Conservation (phyloP, 2,797 vertebrate species). For the Podargus strigoides region DNA sequence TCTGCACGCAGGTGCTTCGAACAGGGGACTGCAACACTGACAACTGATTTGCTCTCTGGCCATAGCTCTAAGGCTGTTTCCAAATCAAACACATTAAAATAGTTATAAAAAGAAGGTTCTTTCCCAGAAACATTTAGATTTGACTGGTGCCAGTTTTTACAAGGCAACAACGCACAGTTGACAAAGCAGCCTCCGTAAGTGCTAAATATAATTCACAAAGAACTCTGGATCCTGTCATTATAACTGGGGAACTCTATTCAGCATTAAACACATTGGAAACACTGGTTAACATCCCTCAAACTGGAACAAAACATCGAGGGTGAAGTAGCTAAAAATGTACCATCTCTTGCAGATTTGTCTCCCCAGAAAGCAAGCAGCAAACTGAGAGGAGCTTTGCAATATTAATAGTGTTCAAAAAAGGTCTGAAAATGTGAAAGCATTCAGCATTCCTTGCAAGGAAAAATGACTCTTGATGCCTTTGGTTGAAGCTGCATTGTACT, state of each 20-base stretch:
- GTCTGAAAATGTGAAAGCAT: neutral
- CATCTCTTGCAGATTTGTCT: neutral
- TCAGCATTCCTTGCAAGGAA: neutral
- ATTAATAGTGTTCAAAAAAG: neutral
- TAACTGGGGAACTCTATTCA: neutral
- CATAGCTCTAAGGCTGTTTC: neutral
- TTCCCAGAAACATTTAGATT: neutral
- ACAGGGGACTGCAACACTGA: neutral
- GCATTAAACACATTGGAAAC: neutral
- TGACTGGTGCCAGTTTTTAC: slow-evolving; percentile 8
- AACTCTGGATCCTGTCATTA: neutral
- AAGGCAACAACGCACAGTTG: neutral
- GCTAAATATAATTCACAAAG: slow-evolving; percentile 35
- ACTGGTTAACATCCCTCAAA: neutral
- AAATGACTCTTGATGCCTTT: neutral
- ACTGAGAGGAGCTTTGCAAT: neutral
- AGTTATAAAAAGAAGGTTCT: slow-evolving; percentile 2
- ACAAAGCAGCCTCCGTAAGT: slow-evolving; percentile 28
- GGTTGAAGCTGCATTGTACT: neutral
- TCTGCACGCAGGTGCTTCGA: neutral
- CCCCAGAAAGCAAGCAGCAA: neutral
- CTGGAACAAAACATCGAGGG: neutral
- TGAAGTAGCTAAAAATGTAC: neutral
- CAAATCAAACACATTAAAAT: neutral
- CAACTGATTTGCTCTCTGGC: neutral